A percentile compares a stretch with the other conserved stretches of the same genome.
Evolutionary conservation across 2,888 invertebrate species (phyloP).

Genomic region (Heliconius ismenius): DNA sequence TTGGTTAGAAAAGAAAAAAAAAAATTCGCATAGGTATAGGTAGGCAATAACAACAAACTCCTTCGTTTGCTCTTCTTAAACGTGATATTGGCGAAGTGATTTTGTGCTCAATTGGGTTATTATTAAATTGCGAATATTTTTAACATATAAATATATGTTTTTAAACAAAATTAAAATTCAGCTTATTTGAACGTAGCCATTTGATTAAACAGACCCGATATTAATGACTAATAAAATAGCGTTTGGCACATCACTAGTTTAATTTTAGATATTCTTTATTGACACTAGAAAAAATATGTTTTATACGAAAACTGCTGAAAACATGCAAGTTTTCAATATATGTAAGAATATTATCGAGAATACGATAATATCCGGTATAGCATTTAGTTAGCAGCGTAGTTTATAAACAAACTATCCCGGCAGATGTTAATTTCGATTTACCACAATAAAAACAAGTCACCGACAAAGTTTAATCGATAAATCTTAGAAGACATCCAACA

Average conservation of each 20-base stretch:
- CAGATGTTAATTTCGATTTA: constrained; percentile 66
- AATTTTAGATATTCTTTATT: constrained; percentile 57
- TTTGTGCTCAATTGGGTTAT: neutral
- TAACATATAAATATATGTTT: neutral
- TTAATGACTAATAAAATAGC: constrained; percentile 73
- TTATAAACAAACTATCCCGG: constrained; percentile 64
- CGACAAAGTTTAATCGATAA: constrained; percentile 43
- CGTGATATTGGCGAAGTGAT: no score
- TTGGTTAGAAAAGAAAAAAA: constrained; percentile 42
- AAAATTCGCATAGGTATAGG: no score
- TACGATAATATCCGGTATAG: constrained; percentile 71
- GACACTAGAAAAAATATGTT: constrained; percentile 52
- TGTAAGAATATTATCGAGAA: constrained; percentile 42
- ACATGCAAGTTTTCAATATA: constrained; percentile 45
- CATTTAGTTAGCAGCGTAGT: constrained; percentile 61
- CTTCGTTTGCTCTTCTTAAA: no score
- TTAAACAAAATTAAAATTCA: constrained; percentile 26
- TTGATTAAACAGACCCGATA: constrained; percentile 67
- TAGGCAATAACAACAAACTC: no score
- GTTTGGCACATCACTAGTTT: constrained; percentile 54
- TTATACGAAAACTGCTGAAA: constrained; percentile 57
- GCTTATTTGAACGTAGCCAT: constrained; percentile 55
- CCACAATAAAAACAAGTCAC: constrained; percentile 51
- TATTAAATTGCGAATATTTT: neutral
- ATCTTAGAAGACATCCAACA: constrained; percentile 37